These are phyloP conservation scores for Ceyx cyanopectus DNA, from an alignment of 2,113 vertebrate species.

Conservation along the genomic window DNA sequence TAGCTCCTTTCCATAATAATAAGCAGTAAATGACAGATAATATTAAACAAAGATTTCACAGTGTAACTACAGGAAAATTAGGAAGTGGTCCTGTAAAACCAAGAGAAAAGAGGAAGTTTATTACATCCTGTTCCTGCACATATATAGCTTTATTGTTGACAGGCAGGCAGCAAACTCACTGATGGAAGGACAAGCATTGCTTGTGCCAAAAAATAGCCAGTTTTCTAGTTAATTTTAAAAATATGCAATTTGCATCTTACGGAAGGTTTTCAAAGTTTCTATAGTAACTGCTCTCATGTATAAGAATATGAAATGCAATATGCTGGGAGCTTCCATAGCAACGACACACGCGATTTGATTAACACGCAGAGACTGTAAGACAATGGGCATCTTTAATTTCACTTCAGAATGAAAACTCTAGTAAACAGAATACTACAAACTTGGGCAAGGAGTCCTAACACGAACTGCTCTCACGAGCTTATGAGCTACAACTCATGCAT, in stretches of 20 bases:
- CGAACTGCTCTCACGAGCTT: not conserved
- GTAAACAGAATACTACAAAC: slow-evolving; percentile 11
- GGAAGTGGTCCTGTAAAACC: not conserved
- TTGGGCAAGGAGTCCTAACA: not conserved
- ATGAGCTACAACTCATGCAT: not conserved
- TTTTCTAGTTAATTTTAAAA: slow-evolving; percentile 27
- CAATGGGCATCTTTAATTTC: slow-evolving; percentile 17
- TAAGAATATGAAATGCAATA: slow-evolving; percentile 40
- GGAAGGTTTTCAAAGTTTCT: slow-evolving; percentile 61
- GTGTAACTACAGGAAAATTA: not conserved
- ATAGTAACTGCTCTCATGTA: slow-evolving; percentile 58
- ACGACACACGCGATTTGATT: slow-evolving; percentile 40
- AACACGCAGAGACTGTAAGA: not conserved
- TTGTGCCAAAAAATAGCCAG: not conserved
- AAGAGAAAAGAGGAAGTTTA: not conserved
- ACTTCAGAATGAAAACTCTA: slow-evolving; percentile 11
- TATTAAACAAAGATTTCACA: not conserved
- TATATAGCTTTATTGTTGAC: not conserved
- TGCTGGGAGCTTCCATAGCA: slow-evolving; percentile 25
- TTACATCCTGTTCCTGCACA: not conserved
- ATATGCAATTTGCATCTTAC: slow-evolving; percentile 34
- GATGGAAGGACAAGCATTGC: not conserved
- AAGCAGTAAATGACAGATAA: not conserved
- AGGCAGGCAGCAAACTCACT: not conserved
- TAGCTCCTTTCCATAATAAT: not conserved